Evolutionary conservation across 1,140 invertebrate genomes (phyloP).

Genomic region (Apis cerana): DNA sequence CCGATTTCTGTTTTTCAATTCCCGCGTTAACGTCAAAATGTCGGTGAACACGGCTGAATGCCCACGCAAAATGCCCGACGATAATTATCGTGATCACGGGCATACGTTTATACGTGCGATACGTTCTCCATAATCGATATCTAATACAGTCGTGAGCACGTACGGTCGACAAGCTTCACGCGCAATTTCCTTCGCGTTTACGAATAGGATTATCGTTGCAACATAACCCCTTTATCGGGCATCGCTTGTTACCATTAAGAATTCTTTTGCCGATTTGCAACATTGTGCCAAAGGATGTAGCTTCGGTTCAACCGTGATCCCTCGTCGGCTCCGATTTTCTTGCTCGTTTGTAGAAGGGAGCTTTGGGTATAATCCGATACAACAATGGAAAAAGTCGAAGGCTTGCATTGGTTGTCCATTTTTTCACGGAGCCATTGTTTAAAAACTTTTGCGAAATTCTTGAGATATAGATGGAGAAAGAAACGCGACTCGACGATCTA

Average conservation of each 20-base stretch:
- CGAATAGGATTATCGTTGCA: conserved; percentile 47
- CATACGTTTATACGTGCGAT: conserved; percentile 21
- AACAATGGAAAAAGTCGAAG: too few species aligned
- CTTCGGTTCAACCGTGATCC: neutral
- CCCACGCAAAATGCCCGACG: conserved; percentile 59
- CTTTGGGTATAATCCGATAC: too few species aligned
- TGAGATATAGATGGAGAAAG: too few species aligned
- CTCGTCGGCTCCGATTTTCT: neutral
- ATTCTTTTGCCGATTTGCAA: conserved; percentile 27
- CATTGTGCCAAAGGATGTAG: neutral
- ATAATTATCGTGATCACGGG: conserved; percentile 66
- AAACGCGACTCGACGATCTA: too few species aligned
- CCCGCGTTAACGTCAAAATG: conserved; percentile 71
- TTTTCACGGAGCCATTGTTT: too few species aligned
- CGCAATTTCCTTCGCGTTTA: conserved; percentile 57
- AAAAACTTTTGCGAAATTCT: too few species aligned
- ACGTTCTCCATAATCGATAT: conserved; percentile 54
- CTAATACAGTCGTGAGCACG: conserved; percentile 34
- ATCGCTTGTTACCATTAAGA: neutral
- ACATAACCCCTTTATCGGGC: conserved; percentile 32
- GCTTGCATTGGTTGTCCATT: too few species aligned
- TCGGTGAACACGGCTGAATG: conserved; percentile 70
- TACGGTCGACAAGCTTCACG: conserved; percentile 49
- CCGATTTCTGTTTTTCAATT: conserved; percentile 52
- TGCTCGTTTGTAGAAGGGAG: too few species aligned